phyloP scores from a whole-genome alignment of 2,113 vertebrate species.

The Gracilinanus agilis region DNA sequence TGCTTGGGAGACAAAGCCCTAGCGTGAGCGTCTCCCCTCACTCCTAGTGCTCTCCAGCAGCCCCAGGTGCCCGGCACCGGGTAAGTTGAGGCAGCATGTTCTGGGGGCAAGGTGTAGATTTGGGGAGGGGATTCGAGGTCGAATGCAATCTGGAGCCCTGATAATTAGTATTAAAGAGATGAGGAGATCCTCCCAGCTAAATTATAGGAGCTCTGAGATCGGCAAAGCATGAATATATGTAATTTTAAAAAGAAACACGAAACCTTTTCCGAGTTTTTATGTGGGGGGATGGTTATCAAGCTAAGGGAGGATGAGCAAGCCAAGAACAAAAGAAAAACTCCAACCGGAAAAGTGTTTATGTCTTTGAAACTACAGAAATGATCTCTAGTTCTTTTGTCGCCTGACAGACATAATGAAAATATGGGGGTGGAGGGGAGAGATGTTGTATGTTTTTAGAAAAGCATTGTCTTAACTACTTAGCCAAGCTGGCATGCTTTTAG shows the following conservation, averaged over 20 bases:
- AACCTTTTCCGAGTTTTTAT: neutral
- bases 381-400: neutral
- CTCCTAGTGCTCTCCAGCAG: neutral
- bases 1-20: slow-evolving; percentile 50
- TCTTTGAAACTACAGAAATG: neutral
- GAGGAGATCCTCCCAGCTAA: neutral
- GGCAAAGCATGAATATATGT: neutral
- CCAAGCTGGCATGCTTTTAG: neutral
- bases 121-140: neutral
- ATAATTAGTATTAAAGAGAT: neutral
- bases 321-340: neutral
- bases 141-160: neutral
- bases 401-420: neutral
- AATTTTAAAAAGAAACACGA: neutral
- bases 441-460: neutral
- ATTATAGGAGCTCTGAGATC: neutral
- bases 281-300: neutral
- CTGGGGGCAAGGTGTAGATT: rapidly evolving
- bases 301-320: neutral
- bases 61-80: neutral
- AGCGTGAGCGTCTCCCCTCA: slow-evolving; percentile 50
- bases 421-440: neutral
- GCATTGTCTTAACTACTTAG: neutral
- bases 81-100: slow-evolving; percentile 48
- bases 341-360: slow-evolving; percentile 21